Conservation (phyloP, 2,888 invertebrate genomes). For the Polymixis flavicincta region DNA sequence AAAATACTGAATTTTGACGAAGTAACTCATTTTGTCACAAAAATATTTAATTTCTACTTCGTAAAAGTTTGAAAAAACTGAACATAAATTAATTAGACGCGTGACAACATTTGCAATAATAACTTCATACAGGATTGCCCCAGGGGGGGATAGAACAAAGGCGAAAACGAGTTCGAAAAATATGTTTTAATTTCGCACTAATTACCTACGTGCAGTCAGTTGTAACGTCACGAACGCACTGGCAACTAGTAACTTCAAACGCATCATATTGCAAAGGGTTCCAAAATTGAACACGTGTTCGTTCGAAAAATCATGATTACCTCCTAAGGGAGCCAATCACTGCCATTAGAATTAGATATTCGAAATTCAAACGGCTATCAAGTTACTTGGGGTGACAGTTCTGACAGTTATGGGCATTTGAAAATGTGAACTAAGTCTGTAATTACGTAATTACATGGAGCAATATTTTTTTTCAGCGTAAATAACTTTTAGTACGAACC, state of each 20-base stretch:
- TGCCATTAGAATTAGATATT: slow-evolving; percentile 90
- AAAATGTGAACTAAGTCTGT: slow-evolving; percentile 68
- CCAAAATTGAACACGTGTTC: slow-evolving; percentile 89
- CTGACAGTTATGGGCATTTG: slow-evolving; percentile 75
- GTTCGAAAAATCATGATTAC: slow-evolving; percentile 89
- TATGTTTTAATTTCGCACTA: slow-evolving; percentile 67
- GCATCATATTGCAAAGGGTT: slow-evolving; percentile 86
- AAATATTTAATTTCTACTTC: not conserved
- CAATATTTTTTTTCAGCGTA: slow-evolving; percentile 56
- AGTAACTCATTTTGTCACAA: not conserved
- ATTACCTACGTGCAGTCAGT: slow-evolving; percentile 64
- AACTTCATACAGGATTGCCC: slow-evolving; percentile 19
- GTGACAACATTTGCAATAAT: slow-evolving; percentile 35
- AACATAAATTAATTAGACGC: slow-evolving; percentile 28
- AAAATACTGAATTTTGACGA: not conserved
- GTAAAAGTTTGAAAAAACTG: not conserved
- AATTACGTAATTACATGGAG: slow-evolving; percentile 68
- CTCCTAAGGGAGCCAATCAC: slow-evolving; percentile 90
- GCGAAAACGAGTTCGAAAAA: slow-evolving; percentile 53
- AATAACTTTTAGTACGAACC: slow-evolving; percentile 58
- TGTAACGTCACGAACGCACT: slow-evolving; percentile 62
- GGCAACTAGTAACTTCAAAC: slow-evolving; percentile 72
- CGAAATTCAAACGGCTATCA: slow-evolving; percentile 86
- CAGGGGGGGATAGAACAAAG: slow-evolving; percentile 41
- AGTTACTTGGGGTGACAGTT: slow-evolving; percentile 85